phyloP scores from a whole-genome alignment of 2,797 vertebrate genomes.

The Acanthiza pusilla region DNA sequence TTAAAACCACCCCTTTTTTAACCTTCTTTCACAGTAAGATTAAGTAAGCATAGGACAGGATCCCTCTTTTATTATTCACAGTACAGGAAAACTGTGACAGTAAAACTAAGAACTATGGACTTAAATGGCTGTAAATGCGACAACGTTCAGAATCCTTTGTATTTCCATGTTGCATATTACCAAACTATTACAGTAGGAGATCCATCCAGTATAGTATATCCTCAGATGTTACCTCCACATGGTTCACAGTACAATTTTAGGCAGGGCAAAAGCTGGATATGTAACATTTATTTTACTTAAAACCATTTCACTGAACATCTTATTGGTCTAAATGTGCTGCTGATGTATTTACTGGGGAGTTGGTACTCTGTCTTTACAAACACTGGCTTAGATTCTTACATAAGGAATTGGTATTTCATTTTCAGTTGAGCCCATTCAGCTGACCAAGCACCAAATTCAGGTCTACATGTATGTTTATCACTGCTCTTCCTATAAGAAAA shows the following conservation, averaged over 20 bases:
- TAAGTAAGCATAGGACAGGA: not conserved
- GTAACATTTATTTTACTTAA: not conserved
- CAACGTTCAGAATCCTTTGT: not conserved
- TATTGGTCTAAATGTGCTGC: not conserved
- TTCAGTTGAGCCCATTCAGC: not conserved
- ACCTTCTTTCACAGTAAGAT: not conserved
- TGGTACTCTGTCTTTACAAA: not conserved
- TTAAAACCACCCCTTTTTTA: not conserved
- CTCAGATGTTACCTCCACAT: not conserved
- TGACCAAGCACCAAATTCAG: not conserved
- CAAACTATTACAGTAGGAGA: not conserved
- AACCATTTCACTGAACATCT: not conserved
- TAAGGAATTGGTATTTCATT: not conserved
- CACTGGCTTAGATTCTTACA: not conserved
- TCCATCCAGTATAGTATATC: not conserved
- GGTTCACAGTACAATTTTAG: not conserved
- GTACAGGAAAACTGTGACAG: not conserved
- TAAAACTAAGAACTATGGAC: not conserved
- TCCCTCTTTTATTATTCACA: not conserved
- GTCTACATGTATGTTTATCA: not conserved
- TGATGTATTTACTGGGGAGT: not conserved
- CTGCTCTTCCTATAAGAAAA: not conserved
- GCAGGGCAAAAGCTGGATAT: not conserved
- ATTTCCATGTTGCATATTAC: not conserved
- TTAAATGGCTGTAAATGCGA: not conserved